Evolutionary conservation across 1,140 invertebrate genomes (phyloP), one percentile per base, ranked within the genome.

Genomic region (Sinella curviseta): DNA sequence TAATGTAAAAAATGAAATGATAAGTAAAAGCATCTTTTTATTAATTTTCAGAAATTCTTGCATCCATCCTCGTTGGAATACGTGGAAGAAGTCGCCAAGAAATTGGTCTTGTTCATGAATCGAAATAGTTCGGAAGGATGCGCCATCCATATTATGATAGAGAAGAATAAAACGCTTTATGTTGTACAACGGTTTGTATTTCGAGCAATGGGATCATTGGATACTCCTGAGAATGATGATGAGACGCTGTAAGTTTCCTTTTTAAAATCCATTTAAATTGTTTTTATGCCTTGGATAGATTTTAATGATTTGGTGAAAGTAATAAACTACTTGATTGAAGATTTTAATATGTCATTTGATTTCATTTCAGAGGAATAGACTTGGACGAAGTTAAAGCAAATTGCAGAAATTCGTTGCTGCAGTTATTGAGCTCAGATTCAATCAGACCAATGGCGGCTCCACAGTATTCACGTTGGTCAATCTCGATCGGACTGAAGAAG

Each of bases 31-130:
- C n/a, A n/a, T n/a, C n/a, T 30, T 70, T 70, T 31, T 70, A 70
- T n/a, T 70, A 33, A 30, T 33, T 31, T 31, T 16, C 31, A 70
- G 65, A 30, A 30, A 33, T 70, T 70, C 24, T 14, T 16, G 1
- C 65, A 70, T 70, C 65, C 65, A 31, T 30, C 65, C 2, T 70
- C 65, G 31, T 70, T 70, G 31, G 65, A 70, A n/a, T 70, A 70
- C 65, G 65, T 70, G 30, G 65, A 70, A 30, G 65, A 70, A 33
- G 65, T 70, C 31, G 8, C 65, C 1, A 70, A 70, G n/a, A 70
- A 70, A 24, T 30, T 70, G 2, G 4, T 70, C 8, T 33, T 70
- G n/a, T 33, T 70, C 12, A 31, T n/a, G 26, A 70, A 33, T 33
- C 30, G 65, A 70, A 33, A 33, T 33, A 24, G 3, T 14, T 17